Base-by-base conservation (phyloP, 1,140 invertebrate species). In the Argopecten irradians region DNA sequence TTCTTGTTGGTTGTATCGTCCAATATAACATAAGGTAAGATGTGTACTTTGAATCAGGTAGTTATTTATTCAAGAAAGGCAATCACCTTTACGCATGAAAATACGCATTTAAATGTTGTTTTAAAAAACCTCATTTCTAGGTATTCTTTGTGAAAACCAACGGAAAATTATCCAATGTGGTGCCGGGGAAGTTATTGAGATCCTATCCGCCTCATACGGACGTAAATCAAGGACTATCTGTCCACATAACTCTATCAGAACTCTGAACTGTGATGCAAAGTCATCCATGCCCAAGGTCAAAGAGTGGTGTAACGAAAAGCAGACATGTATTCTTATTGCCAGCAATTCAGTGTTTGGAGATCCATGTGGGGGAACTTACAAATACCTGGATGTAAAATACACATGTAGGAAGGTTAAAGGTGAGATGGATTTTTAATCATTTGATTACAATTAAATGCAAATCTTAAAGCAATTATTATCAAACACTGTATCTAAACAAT, bases 381-480 rank as follows among this genome's bases (percentile, higher is more conserved):
- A 87, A 87, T 87, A 87, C 33, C 86, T 87, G n/a, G 82, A 83
- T 14, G 71, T 87, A 11, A n/a, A 39, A 34, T 82, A 43, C 28
- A 28, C 34, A 46, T 87, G 86, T 39, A 82, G 7, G 5, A 71
- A 71, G 5, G 5, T n/a, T 13, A 39, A 39, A 13, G 13, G 36
- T 39, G 13, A 39, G 36, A 8, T n/a, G n/a, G n/a, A n/a, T n/a
- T n/a, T n/a, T n/a, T n/a, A n/a, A n/a, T n/a, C n/a, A n/a, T n/a
- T n/a, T n/a, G n/a, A n/a, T n/a, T n/a, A n/a, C n/a, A n/a, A n/a
- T n/a, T n/a, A n/a, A n/a, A n/a, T n/a, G n/a, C n/a, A n/a, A n/a
- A n/a, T n/a, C n/a, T n/a, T n/a, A n/a, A n/a, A n/a, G n/a, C n/a
- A n/a, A n/a, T n/a, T n/a, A n/a, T n/a, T n/a, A n/a, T n/a, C n/a